A percentile compares a stretch with the other conserved stretches of the same genome.
Conservation (phyloP, 92 coral and sea anemone genomes). For the Actinernus sp. region DNA sequence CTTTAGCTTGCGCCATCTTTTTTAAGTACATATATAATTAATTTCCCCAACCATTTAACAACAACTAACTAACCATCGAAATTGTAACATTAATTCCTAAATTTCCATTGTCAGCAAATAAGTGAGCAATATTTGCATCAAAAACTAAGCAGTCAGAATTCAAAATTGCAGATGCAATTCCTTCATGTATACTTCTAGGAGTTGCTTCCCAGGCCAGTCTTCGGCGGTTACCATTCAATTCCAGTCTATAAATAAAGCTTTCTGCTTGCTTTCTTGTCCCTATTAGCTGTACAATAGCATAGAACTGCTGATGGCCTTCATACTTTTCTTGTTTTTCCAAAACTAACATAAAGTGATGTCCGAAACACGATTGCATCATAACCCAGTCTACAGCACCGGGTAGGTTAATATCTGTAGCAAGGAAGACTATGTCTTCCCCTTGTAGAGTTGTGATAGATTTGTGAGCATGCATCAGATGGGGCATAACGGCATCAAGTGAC, state of each 20-base stretch:
- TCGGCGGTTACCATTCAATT: slow-evolving; percentile 94
- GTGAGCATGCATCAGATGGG: slow-evolving; percentile 99
- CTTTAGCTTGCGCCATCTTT: too few relatives aligned
- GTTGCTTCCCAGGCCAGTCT: slow-evolving; percentile 99
- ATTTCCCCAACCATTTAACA: too few relatives aligned
- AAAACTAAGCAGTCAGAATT: slow-evolving; percentile 98
- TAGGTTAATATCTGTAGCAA: slow-evolving; percentile 96
- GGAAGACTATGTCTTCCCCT: slow-evolving; percentile 98
- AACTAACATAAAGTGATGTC: slow-evolving; percentile 98
- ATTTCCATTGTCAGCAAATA: slow-evolving; percentile 98
- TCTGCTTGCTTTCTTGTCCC: slow-evolving; percentile 99
- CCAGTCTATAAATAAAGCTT: slow-evolving; percentile 96
- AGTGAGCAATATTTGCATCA: slow-evolving; percentile 97
- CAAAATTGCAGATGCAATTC: slow-evolving; percentile 98
- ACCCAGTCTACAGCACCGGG: slow-evolving; percentile 99
- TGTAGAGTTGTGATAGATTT: slow-evolving; percentile 99
- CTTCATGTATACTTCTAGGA: slow-evolving; percentile 98
- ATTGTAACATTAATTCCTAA: slow-evolving; percentile 98
- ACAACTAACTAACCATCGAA: slow-evolving; percentile 92
- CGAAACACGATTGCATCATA: slow-evolving; percentile 99
- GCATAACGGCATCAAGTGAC: slow-evolving; percentile 98
- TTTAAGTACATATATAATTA: too few relatives aligned
- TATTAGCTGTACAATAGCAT: slow-evolving; percentile 97
- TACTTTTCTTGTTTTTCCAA: slow-evolving; percentile 97
- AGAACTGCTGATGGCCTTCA: slow-evolving; percentile 99